Evolutionary conservation across 2,888 invertebrate species (phyloP).

Genomic region (Polyommatus iphigenia): DNA sequence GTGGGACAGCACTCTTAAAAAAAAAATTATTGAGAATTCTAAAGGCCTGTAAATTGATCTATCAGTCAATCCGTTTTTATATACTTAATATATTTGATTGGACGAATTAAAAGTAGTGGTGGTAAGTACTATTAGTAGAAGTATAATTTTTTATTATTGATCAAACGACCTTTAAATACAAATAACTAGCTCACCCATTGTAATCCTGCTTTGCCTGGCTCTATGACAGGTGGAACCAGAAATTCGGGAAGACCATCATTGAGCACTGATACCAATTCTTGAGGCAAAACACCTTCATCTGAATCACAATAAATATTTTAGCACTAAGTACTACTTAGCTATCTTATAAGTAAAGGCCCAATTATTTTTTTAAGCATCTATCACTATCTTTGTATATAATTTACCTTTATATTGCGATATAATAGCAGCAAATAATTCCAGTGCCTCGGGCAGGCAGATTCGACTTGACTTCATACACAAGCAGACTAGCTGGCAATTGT

Average conservation of each 20-base stretch:
- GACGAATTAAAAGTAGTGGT: no score
- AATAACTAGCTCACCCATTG: conserved; percentile 62
- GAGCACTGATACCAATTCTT: conserved; percentile 61
- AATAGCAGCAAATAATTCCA: conserved; percentile 69
- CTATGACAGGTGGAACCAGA: conserved; percentile 65
- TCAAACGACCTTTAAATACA: no score
- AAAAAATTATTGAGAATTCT: no score
- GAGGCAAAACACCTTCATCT: conserved; percentile 71
- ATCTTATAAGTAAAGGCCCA: no score
- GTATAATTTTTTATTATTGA: no score
- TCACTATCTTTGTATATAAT: not conserved
- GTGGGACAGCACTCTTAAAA: no score
- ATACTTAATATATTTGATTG: no score
- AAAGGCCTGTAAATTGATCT: no score
- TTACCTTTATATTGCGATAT: conserved; percentile 69
- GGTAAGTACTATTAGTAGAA: no score
- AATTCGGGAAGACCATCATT: conserved; percentile 64
- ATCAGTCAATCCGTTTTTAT: no score
- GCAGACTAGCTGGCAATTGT: conserved; percentile 58
- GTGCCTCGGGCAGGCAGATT: conserved; percentile 60
- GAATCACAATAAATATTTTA: conserved; percentile 37
- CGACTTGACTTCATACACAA: conserved; percentile 66
- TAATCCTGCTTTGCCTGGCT: conserved; percentile 68
- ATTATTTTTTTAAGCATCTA: no score
- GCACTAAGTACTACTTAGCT: not conserved